These are phyloP conservation scores for Manis javanica DNA, from an alignment of 2,797 vertebrate genomes.

Conservation along the genomic window DNA sequence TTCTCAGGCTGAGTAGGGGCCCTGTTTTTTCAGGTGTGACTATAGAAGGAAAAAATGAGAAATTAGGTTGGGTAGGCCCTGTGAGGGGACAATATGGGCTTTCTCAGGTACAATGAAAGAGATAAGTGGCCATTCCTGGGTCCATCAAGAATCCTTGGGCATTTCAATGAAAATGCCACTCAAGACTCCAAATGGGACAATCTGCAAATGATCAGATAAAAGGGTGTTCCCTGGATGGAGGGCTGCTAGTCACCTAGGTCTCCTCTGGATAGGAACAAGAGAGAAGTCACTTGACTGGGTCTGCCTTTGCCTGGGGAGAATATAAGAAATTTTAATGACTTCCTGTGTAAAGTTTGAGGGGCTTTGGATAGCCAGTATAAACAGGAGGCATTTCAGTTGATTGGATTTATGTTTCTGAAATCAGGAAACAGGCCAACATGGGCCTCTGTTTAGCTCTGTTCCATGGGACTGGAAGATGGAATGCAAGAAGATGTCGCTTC, in stretches of 20 bases:
- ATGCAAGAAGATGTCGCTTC: conserved; percentile 65
- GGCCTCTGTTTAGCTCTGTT: conserved; percentile 47
- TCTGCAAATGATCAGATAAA: neutral
- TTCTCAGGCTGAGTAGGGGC: conserved; percentile 41
- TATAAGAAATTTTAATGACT: conserved; percentile 85
- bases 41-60: neutral
- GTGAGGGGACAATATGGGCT: conserved; percentile 27
- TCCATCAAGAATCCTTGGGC: conserved; percentile 23
- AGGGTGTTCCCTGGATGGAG: neutral
- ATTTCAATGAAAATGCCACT: conserved; percentile 42
- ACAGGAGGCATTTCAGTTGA: conserved; percentile 69
- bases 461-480: conserved; percentile 55
- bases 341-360: conserved; percentile 80
- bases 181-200: neutral
- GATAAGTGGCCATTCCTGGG: conserved; percentile 9
- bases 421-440: conserved; percentile 64
- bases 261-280: neutral
- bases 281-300: conserved; percentile 45
- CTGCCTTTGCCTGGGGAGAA: conserved; percentile 61
- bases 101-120: conserved; percentile 46
- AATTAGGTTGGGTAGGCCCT: conserved; percentile 24
- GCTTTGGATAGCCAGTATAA: conserved; percentile 73
- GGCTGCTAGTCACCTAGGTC: conserved; percentile 29
- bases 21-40: conserved; percentile 72
- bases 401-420: conserved; percentile 77